These are phyloP conservation scores for Salmo trutta DNA, from an alignment of 2,797 vertebrate genomes.

Conservation along the genomic window DNA sequence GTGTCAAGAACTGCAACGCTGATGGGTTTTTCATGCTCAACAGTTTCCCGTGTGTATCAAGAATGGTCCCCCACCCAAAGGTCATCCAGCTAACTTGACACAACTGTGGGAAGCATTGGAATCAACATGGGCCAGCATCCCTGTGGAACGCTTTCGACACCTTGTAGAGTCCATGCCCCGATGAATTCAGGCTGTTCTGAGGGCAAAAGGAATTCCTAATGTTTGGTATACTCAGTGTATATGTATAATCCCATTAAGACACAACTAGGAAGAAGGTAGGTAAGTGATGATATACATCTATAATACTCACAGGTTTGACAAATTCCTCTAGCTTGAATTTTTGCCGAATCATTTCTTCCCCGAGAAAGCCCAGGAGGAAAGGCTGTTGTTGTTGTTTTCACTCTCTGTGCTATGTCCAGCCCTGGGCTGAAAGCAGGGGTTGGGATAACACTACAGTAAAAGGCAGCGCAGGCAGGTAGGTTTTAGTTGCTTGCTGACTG, in stretches of 20 bases:
- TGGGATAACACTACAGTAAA: conserved; percentile 31
- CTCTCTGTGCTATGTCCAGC: not conserved
- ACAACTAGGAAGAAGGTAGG: not conserved
- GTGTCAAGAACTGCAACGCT: too few relatives aligned
- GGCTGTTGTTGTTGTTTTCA: not conserved
- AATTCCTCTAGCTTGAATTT: conserved; percentile 55
- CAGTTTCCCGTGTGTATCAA: too few relatives aligned
- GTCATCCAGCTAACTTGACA: too few relatives aligned
- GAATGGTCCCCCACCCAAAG: too few relatives aligned
- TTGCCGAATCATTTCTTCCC: conserved; percentile 59
- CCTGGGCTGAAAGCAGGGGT: conserved; percentile 3
- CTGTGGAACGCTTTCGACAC: too few relatives aligned
- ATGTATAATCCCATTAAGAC: not conserved
- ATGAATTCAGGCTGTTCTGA: too few relatives aligned
- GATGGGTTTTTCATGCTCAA: too few relatives aligned
- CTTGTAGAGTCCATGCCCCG: too few relatives aligned
- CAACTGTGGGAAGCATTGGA: too few relatives aligned
- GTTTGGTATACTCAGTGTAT: too few relatives aligned
- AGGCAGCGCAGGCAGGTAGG: conserved; percentile 32
- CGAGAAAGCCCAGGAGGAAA: not conserved
- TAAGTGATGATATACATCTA: conserved; percentile 3
- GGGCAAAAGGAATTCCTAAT: too few relatives aligned
- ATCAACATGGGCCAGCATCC: too few relatives aligned
- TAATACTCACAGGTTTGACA: conserved; percentile 63
- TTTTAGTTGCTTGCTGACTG: conserved; percentile 65